phyloP scores from a whole-genome alignment of 2,888 invertebrate species.

The Buathra laborator region DNA sequence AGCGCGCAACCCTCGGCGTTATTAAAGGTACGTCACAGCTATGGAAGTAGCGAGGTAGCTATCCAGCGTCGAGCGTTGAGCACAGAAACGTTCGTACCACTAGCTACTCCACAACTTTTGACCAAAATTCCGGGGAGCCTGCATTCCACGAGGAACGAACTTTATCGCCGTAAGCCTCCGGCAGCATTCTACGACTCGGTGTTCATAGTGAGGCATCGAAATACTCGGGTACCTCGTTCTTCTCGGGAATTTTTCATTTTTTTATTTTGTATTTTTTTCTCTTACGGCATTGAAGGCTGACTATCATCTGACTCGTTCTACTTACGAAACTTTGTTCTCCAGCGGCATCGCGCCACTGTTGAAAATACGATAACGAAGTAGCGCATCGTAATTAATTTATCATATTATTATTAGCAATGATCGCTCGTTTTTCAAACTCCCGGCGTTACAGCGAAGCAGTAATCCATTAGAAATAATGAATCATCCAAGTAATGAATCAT shows the following conservation, averaged over 20 bases:
- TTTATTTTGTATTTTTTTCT: not conserved
- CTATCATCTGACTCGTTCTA: constrained; percentile 39
- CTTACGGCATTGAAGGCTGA: constrained; percentile 26
- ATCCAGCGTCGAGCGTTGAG: constrained; percentile 7
- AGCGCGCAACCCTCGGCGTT: constrained; percentile 67
- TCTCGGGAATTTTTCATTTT: constrained; percentile 6
- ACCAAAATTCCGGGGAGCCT: constrained; percentile 46
- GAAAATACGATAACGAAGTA: not conserved
- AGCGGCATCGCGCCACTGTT: not conserved
- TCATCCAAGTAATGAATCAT: too few species aligned
- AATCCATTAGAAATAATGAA: too few species aligned
- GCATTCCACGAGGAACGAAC: constrained; percentile 50
- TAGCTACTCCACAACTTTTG: constrained; percentile 35
- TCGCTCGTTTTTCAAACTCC: too few species aligned
- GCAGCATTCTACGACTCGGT: not conserved
- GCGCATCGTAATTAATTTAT: not conserved
- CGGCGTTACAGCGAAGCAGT: too few species aligned
- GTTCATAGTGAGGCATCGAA: constrained; percentile 15
- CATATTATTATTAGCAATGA: too few species aligned
- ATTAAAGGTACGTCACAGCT: constrained; percentile 75
- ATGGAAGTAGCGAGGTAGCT: constrained; percentile 31
- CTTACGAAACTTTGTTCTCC: constrained; percentile 34
- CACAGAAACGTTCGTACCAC: not conserved
- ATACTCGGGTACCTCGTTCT: not conserved
- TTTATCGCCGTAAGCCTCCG: constrained; percentile 31